Conservation (phyloP, 2,888 invertebrate genomes). For the Ormyrus pomaceus region DNA sequence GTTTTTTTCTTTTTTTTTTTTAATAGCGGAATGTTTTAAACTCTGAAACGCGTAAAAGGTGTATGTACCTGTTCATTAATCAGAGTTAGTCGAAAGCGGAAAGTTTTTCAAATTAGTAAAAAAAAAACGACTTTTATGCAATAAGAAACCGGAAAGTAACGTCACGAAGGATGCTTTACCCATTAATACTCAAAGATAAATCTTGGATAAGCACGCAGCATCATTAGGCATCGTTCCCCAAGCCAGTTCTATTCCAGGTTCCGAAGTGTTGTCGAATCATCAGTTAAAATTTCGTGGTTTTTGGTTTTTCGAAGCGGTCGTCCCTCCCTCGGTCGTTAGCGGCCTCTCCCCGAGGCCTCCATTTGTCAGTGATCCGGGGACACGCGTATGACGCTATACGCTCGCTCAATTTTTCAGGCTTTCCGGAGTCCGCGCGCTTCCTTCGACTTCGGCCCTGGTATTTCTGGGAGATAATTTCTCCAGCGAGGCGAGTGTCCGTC, state of each 20-base stretch:
- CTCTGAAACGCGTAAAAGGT: too few species aligned
- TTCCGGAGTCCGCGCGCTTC: slow-evolving; percentile 35
- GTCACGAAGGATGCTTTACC: slow-evolving; percentile 7
- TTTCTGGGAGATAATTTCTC: slow-evolving; percentile 58
- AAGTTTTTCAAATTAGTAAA: slow-evolving; percentile 14
- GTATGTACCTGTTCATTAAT: background rate
- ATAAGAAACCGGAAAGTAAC: background rate
- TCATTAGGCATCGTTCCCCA: slow-evolving; percentile 11
- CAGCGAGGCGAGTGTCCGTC: slow-evolving; percentile 41
- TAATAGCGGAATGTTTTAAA: too few species aligned
- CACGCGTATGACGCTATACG: slow-evolving; percentile 40
- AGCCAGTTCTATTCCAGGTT: background rate
- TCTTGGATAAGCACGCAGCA: slow-evolving; percentile 6
- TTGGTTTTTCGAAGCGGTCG: slow-evolving; percentile 6
- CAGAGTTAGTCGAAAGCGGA: background rate
- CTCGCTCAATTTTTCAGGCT: slow-evolving; percentile 60
- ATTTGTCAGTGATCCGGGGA: slow-evolving; percentile 42
- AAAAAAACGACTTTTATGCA: background rate
- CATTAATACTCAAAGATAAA: slow-evolving; percentile 15
- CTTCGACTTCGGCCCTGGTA: slow-evolving; percentile 25
- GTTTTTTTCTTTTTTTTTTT: too few species aligned
- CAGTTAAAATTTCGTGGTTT: slow-evolving; percentile 51
- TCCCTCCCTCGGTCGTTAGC: slow-evolving; percentile 19
- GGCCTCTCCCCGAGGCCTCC: slow-evolving; percentile 18
- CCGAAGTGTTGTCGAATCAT: slow-evolving; percentile 52